Evolutionary conservation across 2,888 invertebrate species (phyloP).

Genomic region (Chrysotoxum bicinctum): DNA sequence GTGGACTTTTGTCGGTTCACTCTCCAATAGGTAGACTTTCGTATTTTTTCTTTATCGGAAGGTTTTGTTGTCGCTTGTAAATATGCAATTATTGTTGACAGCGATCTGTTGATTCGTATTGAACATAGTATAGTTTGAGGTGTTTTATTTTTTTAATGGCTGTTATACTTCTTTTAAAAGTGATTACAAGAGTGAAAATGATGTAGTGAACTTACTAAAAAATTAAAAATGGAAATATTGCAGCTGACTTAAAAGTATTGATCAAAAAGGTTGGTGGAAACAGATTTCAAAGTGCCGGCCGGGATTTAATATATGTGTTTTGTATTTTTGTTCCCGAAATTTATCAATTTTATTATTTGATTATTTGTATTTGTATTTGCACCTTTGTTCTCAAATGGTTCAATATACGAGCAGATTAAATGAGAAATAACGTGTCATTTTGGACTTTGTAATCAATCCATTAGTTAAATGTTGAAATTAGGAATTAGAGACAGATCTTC

Average conservation of each 20-base stretch:
- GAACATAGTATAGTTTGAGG: constrained; percentile 46
- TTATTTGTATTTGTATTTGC: too few species aligned
- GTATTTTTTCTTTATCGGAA: constrained; percentile 28
- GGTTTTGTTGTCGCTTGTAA: constrained; percentile 19
- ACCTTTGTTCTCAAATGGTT: too few species aligned
- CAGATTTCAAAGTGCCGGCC: background rate
- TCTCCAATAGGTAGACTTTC: constrained; percentile 35
- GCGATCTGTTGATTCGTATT: constrained; percentile 50
- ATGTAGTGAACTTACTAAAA: background rate
- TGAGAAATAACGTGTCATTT: too few species aligned
- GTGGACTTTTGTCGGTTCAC: constrained; percentile 24
- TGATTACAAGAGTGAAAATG: background rate
- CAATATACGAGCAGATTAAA: too few species aligned
- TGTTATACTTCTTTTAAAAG: background rate
- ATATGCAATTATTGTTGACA: constrained; percentile 44
- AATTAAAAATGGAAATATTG: background rate
- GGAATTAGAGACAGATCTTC: too few species aligned
- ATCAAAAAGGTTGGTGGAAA: background rate
- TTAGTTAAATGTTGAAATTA: too few species aligned
- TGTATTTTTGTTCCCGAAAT: background rate
- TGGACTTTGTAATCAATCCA: too few species aligned
- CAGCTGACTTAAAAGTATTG: background rate
- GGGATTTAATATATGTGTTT: background rate
- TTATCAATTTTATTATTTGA: too few species aligned
- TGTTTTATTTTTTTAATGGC: background rate